Evolutionary conservation across 2,888 invertebrate genomes (phyloP), one percentile per base, ranked within the genome.

Genomic region (Trachelus stipa): DNA sequence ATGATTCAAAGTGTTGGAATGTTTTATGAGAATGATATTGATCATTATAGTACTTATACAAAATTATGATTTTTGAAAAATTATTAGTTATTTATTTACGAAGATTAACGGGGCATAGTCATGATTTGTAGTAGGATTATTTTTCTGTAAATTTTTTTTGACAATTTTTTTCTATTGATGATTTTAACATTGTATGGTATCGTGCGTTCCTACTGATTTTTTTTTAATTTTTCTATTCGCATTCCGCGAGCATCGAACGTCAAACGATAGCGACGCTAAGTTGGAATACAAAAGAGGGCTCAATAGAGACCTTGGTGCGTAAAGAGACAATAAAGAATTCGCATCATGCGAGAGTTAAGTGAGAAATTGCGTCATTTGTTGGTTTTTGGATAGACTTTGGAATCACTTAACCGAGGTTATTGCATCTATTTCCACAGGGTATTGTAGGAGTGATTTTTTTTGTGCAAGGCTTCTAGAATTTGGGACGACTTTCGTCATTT

Each of bases 281-380:
- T 56, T 23, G 9, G 56, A 74, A 74, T 74, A 71, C 71, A 31
- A 71, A 71, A 12, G 31, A 71, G 31, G 11, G 35, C 73, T 80
- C 79, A 77, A 81, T 79, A 78, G 76, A 81, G 82, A 81, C 86
- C 86, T 87, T 87, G 82, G 79, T 77, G 40, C 73, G 77, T 77
- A 81, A 86, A 85, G 81, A 81, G 80, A 71, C 80, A 69, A 87
- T 88, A 81, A 87, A 80, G 79, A 79, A 87, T 88, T 87, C 88
- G 77, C 35, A 76, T 79, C 84, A 80, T 77, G 84, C 80, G 79
- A 79, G 71, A 75, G 35, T n/a, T 15, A 37, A 15, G 71, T 71
- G 74, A 37, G 77, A 77, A 74, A 68, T 77, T 77, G 35, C 77
- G 77, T 77, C 77, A 77, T 69, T 77, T 74, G 34, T 74, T 77